phyloP scores from a whole-genome alignment of 2,888 invertebrate genomes.

The Stenoptilia bipunctidactyla region DNA sequence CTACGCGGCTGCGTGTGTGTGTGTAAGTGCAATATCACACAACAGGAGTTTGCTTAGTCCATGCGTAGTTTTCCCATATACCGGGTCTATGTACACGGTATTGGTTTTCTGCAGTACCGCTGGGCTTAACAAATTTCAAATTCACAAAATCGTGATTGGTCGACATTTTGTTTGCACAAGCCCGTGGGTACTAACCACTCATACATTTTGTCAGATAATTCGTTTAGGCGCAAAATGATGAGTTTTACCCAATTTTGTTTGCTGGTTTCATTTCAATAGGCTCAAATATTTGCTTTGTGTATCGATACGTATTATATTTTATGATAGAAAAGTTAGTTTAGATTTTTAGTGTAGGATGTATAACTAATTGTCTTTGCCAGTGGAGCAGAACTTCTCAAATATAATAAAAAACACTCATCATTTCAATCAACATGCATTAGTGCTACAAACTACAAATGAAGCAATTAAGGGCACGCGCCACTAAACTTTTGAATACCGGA shows the following conservation, averaged over 20 bases:
- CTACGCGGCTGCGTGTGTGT: conserved; percentile 11
- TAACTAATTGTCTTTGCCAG: conserved; percentile 22
- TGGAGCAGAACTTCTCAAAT: conserved; percentile 36
- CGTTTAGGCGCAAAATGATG: conserved; percentile 57
- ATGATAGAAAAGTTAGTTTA: conserved; percentile 24
- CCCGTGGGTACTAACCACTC: conserved; percentile 21
- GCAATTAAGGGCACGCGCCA: conserved; percentile 65
- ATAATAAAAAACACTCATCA: conserved; percentile 20
- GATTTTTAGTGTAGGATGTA: conserved; percentile 19
- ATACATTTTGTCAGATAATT: conserved; percentile 53
- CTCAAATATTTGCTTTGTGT: background rate
- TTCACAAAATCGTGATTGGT: conserved; percentile 70
- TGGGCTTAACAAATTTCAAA: conserved; percentile 68
- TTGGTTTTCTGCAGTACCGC: conserved; percentile 63
- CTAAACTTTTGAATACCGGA: conserved; percentile 39
- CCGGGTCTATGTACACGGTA: conserved; percentile 40
- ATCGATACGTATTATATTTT: conserved; percentile 21
- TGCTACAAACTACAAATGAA: conserved; percentile 61
- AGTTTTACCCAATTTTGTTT: conserved; percentile 51
- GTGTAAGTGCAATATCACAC: conserved; percentile 34
- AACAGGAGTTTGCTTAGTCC: conserved; percentile 52
- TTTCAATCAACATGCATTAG: conserved; percentile 38
- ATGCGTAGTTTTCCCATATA: conserved; percentile 58
- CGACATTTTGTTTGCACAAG: conserved; percentile 64
- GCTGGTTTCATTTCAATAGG: conserved; percentile 5